Evolutionary conservation across 2,888 invertebrate species (phyloP).

Genomic region (Andrena minutula): DNA sequence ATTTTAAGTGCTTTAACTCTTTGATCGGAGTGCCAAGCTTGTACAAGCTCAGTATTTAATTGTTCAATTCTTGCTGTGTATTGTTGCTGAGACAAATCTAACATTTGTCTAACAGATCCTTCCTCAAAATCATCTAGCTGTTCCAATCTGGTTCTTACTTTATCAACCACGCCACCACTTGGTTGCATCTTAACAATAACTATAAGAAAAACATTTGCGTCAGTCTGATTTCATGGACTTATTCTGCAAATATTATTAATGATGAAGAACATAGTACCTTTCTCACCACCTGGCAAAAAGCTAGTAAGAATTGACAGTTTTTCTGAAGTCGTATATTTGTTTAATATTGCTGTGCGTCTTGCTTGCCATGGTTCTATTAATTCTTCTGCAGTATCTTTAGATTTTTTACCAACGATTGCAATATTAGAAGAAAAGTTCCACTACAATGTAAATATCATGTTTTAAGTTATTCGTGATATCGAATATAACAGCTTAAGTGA

Average conservation of each 20-base stretch:
- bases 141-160: conserved; percentile 95
- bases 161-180: conserved; percentile 90
- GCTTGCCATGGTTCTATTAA: conserved; percentile 92
- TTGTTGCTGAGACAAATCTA: conserved; percentile 96
- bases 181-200: conserved; percentile 93
- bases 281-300: conserved; percentile 93
- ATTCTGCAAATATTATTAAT: neutral
- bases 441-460: conserved; percentile 70
- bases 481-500: neutral
- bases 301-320: conserved; percentile 96
- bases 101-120: conserved; percentile 93
- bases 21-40: conserved; percentile 97
- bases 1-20: conserved; percentile 98
- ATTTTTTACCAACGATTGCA: conserved; percentile 74
- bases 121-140: conserved; percentile 98
- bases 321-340: conserved; percentile 96
- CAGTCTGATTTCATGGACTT: neutral
- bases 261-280: conserved; percentile 86
- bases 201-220: conserved; percentile 79
- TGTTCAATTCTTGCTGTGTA: conserved; percentile 95
- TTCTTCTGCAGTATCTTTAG: conserved; percentile 81
- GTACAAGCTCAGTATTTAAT: conserved; percentile 95
- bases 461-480: conserved; percentile 70
- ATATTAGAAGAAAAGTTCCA: conserved; percentile 82
- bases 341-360: conserved; percentile 92